Percentiles rank a stretch among this genome's conserved stretches.
These are phyloP conservation scores for Lophura nycthemera DNA, from an alignment of 2,113 vertebrate species.

Conservation along the genomic window DNA sequence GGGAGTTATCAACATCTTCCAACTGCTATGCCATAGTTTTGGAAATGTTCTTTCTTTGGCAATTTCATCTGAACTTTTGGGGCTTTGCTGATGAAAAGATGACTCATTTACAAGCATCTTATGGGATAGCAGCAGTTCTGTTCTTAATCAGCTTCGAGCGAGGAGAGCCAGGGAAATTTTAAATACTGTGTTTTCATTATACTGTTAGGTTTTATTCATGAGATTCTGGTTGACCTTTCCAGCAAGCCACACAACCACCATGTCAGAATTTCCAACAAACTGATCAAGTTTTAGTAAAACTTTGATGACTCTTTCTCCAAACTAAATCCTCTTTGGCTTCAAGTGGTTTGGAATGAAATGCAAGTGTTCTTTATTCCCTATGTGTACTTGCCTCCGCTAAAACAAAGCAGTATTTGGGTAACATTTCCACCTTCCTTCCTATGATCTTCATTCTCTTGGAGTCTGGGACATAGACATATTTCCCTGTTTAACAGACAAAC, in stretches of 20 bases:
- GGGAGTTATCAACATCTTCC: slow-evolving; percentile 26
- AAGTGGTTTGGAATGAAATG: neutral
- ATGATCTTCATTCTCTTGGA: neutral
- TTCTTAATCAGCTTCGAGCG: slow-evolving; percentile 34
- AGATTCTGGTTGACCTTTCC: slow-evolving; percentile 65
- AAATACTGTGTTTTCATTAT: slow-evolving; percentile 56
- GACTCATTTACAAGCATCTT: slow-evolving; percentile 46
- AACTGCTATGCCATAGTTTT: neutral
- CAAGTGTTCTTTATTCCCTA: neutral
- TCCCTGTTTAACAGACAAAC: neutral
- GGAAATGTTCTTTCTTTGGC: slow-evolving; percentile 46
- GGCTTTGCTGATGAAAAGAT: slow-evolving; percentile 32
- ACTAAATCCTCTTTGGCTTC: neutral
- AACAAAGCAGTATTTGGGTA: neutral
- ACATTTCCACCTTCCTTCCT: neutral
- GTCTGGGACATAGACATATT: neutral
- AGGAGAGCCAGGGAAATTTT: slow-evolving; percentile 54
- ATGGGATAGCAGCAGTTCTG: slow-evolving; percentile 32
- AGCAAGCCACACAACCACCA: neutral
- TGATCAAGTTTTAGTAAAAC: neutral
- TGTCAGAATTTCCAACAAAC: slow-evolving; percentile 41
- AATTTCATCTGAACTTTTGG: slow-evolving; percentile 55
- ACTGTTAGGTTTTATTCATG: slow-evolving; percentile 48
- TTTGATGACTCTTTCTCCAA: neutral
- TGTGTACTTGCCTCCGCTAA: neutral